phyloP scores from a whole-genome alignment of 1,140 invertebrate species.

The Pogonomyrmex barbatus region DNA sequence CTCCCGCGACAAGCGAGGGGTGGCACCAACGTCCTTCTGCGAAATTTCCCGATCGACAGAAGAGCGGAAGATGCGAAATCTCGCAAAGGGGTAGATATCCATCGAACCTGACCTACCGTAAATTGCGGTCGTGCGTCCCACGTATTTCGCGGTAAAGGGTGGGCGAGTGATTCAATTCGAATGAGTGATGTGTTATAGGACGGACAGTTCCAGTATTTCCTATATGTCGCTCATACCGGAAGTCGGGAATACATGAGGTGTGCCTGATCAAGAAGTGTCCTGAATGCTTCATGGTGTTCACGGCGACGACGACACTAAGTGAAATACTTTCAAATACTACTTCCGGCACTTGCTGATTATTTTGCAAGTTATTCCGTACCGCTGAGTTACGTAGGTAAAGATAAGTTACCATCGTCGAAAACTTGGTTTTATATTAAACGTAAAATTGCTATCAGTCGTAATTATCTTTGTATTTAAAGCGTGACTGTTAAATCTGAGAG shows the following conservation, averaged over 20 bases:
- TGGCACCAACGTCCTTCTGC: conserved; percentile 3
- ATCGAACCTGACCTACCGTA: conserved; percentile 71
- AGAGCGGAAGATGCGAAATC: conserved; percentile 5
- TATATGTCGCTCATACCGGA: background rate
- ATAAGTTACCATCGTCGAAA: background rate
- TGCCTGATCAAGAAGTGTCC: conserved; percentile 41
- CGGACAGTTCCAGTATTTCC: conserved; percentile 32
- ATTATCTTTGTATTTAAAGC: background rate
- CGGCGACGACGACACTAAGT: background rate
- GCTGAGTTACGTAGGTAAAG: background rate
- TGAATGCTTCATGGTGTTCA: background rate
- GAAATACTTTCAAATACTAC: background rate
- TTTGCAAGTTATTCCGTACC: background rate
- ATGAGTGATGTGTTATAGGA: conserved; percentile 45
- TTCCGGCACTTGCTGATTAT: background rate
- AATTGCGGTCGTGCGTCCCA: conserved; percentile 44
- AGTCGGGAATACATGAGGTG: conserved; percentile 32
- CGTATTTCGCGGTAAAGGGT: conserved; percentile 6
- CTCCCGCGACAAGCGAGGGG: background rate
- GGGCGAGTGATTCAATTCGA: conserved; percentile 21
- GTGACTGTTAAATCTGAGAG: background rate
- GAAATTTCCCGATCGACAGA: conserved; percentile 17
- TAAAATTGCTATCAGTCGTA: background rate
- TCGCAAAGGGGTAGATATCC: conserved; percentile 41
- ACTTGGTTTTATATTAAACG: too few species aligned